Evolutionary conservation across 2,888 invertebrate genomes (phyloP), one percentile per base, ranked within the genome.

Genomic region (Hyalella azteca): DNA sequence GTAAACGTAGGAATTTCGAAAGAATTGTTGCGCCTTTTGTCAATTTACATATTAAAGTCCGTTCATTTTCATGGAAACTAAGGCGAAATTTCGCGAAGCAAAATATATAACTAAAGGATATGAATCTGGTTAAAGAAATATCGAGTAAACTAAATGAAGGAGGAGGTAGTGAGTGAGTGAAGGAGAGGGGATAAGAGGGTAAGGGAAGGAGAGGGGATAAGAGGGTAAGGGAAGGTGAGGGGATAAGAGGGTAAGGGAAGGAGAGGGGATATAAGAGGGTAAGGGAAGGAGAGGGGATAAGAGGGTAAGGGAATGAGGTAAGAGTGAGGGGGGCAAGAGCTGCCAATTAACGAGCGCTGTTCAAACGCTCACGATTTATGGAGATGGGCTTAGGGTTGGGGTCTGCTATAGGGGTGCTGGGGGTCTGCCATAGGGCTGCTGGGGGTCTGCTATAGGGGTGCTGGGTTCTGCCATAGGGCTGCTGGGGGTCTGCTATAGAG

Each of bases 311-410:
- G 29, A 15, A 48, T 45, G 48, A 26, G 29, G 75, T 40, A 41
- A 36, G 50, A 54, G 77, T n/a, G 36, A 54, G 50, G 40, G 60
- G 9, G 78, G 49, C n/a, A 1, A 50, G 19, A 5, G 22, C 50
- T 50, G 50, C 50, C 50, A 50, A 50, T 50, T 50, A 50, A 50
- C 19, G 50, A 45, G n/a, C n/a, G n/a, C 50, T 50, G 50, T 50
- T 50, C 50, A 50, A 50, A 22, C 22, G 50, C 19, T 22, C 7
- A 19, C 19, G 50, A 50, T 50, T 50, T 50, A 50, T n/a, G 50
- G 22, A 19, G 22, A n/a, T n/a, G 22, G n/a, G 50, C 50, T 50
- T 50, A 50, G 19, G 7, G 15, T 19, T 5, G 7, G 3, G n/a
- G 50, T 2, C 2, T 2, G 19, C 7, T 19, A 22, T 2, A 3